Evolutionary conservation across 2,888 invertebrate genomes (phyloP).

Genomic region (Hedya salicella): DNA sequence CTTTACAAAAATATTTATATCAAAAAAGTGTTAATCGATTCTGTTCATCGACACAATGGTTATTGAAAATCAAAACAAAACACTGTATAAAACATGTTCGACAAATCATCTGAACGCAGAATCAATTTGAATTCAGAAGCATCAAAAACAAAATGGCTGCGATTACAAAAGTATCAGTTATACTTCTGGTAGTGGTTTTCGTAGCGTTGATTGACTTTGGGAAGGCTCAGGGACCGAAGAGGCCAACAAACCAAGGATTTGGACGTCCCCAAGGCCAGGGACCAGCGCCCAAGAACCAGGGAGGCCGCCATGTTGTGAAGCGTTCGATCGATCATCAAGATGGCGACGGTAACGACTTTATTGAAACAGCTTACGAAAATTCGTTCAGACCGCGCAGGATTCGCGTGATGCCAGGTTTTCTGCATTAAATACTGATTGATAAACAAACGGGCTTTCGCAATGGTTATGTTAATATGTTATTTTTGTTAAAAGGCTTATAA

Average conservation of each 20-base stretch:
- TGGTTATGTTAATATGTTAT: constrained; percentile 25
- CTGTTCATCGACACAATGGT: constrained; percentile 41
- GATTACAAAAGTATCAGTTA: constrained; percentile 54
- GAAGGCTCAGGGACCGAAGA: constrained; percentile 46
- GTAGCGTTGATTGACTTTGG: constrained; percentile 51
- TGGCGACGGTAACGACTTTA: constrained; percentile 53
- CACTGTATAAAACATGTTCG: constrained; percentile 44
- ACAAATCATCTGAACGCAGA: constrained; percentile 39
- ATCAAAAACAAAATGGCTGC: constrained; percentile 56
- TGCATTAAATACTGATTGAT: constrained; percentile 57
- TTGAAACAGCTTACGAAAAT: constrained; percentile 55
- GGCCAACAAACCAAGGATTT: constrained; percentile 7
- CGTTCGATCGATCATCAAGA: constrained; percentile 62
- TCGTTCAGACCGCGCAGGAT: constrained; percentile 67
- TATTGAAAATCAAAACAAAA: constrained; percentile 52
- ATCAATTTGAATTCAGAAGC: constrained; percentile 32
- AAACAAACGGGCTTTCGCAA: constrained; percentile 37
- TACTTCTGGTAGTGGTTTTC: constrained; percentile 57
- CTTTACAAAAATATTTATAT: constrained; percentile 19
- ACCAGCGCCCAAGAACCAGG: constrained; percentile 8
- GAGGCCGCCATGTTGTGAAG: constrained; percentile 60
- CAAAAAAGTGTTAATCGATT: constrained; percentile 44
- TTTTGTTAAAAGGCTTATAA: constrained; percentile 36
- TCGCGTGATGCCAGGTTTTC: constrained; percentile 66
- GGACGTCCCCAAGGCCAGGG: constrained; percentile 15